Evolutionary conservation across 2,888 invertebrate genomes (phyloP), one percentile per base, ranked within the genome.

Genomic region (Drosophila neutralis): DNA sequence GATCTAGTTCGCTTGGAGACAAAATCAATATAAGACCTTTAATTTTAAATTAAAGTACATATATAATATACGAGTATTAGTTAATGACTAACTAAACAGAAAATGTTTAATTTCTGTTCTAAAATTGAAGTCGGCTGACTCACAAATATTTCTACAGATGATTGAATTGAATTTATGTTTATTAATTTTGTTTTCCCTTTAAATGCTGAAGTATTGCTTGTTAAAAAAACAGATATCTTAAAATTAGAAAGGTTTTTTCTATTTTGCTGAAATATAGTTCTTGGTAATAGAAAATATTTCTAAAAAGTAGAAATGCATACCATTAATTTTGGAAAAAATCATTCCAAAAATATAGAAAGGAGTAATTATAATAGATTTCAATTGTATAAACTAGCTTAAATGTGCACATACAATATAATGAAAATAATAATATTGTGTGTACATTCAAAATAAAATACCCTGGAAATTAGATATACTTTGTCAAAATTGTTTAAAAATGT

Each of bases 1-100:
- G 27, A 27, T 27, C 3, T 27, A 27, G 27, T 3, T 27, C 27
- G 27, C 27, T 27, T n/a, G 27, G 94, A 94, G 54, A n/a, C n/a
- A n/a, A n/a, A 95, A 94, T 27, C 93, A 95, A 0, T 97, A 48
- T 97, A 95, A 94, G 15, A 21, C 7, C 4, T 13, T 45, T 45
- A 45, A 13, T 4, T 21, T 45, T 21, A 45, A 21, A 42, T 21
- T 21, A 2, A 42, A 7, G 11, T 49, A 21, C n/a, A 29, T 29
- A n/a, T 18, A 11, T 6, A 51, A 51, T 5, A 49, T 24, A 53
- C 35, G 35, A n/a, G 2, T 8, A 31, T 6, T 11, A 11, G 21
- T 45, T 42, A 42, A 42, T 21, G 13, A 29, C 3, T 11, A 10
- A n/a, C 11, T 27, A 51, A 29, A 29, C 7, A 7, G 15, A 10